Percentiles rank a stretch among this genome's conserved stretches.
Conservation (phyloP, 2,797 vertebrate species). For the Rhabdomys pumilio region DNA sequence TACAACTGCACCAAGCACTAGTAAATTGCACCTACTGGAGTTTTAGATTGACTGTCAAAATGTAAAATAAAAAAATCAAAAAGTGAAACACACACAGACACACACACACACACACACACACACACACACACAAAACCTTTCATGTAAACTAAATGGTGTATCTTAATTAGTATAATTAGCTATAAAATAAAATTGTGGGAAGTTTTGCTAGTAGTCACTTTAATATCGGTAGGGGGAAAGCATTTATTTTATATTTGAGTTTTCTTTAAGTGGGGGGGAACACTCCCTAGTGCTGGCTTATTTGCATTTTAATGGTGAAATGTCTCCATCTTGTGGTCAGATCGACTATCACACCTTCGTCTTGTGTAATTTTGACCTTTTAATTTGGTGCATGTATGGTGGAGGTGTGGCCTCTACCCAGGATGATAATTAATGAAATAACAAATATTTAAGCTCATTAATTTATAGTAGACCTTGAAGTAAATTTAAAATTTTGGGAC, state of each 20-base stretch:
- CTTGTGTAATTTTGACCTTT: background rate
- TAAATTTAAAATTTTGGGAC: conserved; percentile 9
- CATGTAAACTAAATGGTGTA: background rate
- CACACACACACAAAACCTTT: background rate
- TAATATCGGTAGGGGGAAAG: background rate
- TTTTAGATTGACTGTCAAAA: conserved; percentile 9
- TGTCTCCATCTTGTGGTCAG: conserved; percentile 87
- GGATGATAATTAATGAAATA: background rate
- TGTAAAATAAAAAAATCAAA: background rate
- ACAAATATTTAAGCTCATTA: background rate
- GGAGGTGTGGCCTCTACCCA: background rate
- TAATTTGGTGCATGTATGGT: background rate
- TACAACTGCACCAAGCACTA: no score
- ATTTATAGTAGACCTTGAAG: background rate
- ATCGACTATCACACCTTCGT: conserved; percentile 63
- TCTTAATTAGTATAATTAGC: background rate
- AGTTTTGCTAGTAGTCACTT: background rate
- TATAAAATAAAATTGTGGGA: background rate
- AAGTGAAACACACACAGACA: background rate
- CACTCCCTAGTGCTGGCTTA: conserved; percentile 32
- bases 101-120: no score
- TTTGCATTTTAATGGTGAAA: conserved; percentile 79
- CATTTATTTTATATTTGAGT: background rate
- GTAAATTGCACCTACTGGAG: background rate
- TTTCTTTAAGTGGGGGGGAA: conserved; percentile 27